These are phyloP conservation scores for Laupala kohalensis DNA, from an alignment of 1,140 invertebrate genomes.

Conservation along the genomic window DNA sequence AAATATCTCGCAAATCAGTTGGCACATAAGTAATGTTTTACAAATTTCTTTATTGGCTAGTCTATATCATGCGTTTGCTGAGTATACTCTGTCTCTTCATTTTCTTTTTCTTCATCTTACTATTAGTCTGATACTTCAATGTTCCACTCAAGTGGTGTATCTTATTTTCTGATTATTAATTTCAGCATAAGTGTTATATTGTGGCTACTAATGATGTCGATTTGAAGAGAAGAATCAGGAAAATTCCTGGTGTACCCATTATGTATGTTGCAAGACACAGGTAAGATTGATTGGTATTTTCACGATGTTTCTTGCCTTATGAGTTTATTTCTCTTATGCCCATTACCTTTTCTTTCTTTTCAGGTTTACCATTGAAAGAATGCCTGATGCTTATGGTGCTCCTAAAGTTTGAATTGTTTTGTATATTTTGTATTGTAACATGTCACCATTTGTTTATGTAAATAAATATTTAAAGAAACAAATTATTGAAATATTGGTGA, in stretches of 20 bases:
- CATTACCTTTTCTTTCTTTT: constrained; percentile 15
- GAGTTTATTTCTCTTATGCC: neutral
- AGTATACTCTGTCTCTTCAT: too few species aligned
- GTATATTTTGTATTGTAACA: neutral
- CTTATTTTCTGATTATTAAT: neutral
- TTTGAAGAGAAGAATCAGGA: constrained; percentile 87
- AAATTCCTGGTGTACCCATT: constrained; percentile 97
- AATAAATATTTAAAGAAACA: neutral
- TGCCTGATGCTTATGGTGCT: constrained; percentile 95
- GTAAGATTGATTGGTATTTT: constrained; percentile 22
- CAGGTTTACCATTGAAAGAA: constrained; percentile 87
- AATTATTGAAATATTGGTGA: neutral
- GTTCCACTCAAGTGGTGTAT: too few species aligned
- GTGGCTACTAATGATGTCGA: constrained; percentile 99
- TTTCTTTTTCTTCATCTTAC: too few species aligned
- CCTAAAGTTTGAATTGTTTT: constrained; percentile 40
- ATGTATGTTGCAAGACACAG: constrained; percentile 91
- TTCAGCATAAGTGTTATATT: constrained; percentile 96
- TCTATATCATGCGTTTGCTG: too few species aligned
- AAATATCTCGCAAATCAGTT: too few species aligned
- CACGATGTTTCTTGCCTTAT: neutral
- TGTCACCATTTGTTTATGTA: neutral
- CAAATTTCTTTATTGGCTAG: too few species aligned
- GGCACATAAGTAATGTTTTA: too few species aligned
- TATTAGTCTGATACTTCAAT: too few species aligned